A percentile compares a stretch with the other conserved stretches of the same genome.
These are phyloP conservation scores for Liparis tanakae DNA, from an alignment of 2,797 vertebrate genomes.

Conservation along the genomic window DNA sequence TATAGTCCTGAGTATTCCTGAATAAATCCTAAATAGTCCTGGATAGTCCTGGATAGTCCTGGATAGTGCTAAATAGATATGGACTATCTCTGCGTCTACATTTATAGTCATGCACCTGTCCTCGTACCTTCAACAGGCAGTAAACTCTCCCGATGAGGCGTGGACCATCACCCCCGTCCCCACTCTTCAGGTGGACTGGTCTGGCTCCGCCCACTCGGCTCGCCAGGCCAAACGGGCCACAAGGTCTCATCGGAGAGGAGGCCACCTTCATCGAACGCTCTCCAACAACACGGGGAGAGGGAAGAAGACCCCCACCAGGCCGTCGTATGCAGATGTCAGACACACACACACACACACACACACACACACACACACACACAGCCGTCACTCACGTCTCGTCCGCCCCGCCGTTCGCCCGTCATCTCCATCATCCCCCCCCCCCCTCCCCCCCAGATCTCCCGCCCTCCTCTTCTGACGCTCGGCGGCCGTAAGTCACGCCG, in stretches of 20 bases:
- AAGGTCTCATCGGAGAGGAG: conserved; percentile 62
- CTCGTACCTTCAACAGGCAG: no score
- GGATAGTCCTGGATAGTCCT: no score
- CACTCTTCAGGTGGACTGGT: conserved; percentile 68
- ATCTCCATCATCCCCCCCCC: conserved; percentile 71
- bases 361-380: conserved; percentile 39
- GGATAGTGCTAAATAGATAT: conserved; percentile 21
- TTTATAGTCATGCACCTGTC: no score
- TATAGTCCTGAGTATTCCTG: no score
- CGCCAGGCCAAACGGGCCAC: conserved; percentile 63
- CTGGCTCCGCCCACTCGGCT: conserved; percentile 57
- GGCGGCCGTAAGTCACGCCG: conserved; percentile 78
- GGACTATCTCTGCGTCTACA: no score
- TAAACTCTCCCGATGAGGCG: conserved; percentile 50
- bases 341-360: no score
- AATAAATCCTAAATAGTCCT: no score
- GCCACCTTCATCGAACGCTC: conserved; percentile 14
- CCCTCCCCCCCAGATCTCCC: conserved; percentile 64
- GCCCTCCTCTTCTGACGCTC: conserved; percentile 76
- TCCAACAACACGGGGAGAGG: conserved; percentile 27
- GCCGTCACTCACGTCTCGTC: conserved; percentile 73
- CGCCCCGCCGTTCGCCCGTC: conserved; percentile 64
- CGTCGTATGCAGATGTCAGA: conserved; percentile 53
- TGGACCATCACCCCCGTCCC: conserved; percentile 72
- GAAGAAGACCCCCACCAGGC: conserved; percentile 47